Evolutionary conservation across 2,797 vertebrate genomes (phyloP).

Genomic region (Discoglossus pictus): DNA sequence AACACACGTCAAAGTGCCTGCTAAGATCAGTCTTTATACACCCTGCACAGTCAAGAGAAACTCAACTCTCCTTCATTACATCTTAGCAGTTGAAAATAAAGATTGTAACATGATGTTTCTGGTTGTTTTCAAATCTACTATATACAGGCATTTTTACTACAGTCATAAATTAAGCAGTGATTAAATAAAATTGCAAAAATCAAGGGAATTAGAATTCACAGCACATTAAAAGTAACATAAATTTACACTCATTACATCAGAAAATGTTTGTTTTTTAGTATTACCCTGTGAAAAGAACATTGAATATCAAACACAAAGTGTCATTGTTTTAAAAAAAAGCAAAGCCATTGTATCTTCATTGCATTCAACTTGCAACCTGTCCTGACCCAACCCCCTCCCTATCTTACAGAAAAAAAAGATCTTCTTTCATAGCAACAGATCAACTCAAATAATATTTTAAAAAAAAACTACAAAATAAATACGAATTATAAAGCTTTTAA

Average conservation of each 20-base stretch:
- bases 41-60: slow-evolving; percentile 74
- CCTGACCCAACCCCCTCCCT: slow-evolving; percentile 72
- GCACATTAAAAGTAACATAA: slow-evolving; percentile 79
- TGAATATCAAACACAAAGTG: slow-evolving; percentile 79
- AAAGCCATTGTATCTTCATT: slow-evolving; percentile 76
- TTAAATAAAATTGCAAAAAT: slow-evolving; percentile 88
- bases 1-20: slow-evolving; percentile 84
- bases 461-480: slow-evolving; percentile 88
- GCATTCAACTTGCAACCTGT: slow-evolving; percentile 62
- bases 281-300: slow-evolving; percentile 96
- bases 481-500: slow-evolving; percentile 86
- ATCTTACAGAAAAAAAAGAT: slow-evolving; percentile 78
- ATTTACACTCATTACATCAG: slow-evolving; percentile 89
- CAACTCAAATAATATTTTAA: slow-evolving; percentile 68
- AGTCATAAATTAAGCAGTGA: slow-evolving; percentile 94
- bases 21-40: slow-evolving; percentile 82
- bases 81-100: slow-evolving; percentile 83
- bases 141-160: slow-evolving; percentile 94
- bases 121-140: slow-evolving; percentile 82
- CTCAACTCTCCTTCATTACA: slow-evolving; percentile 73
- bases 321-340: slow-evolving; percentile 73
- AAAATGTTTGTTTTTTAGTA: slow-evolving; percentile 75
- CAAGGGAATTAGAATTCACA: slow-evolving; percentile 92
- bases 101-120: slow-evolving; percentile 87
- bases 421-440: slow-evolving; percentile 80